Conservation (phyloP, 2,113 vertebrate species). For the Hydrochoerus hydrochaeris region DNA sequence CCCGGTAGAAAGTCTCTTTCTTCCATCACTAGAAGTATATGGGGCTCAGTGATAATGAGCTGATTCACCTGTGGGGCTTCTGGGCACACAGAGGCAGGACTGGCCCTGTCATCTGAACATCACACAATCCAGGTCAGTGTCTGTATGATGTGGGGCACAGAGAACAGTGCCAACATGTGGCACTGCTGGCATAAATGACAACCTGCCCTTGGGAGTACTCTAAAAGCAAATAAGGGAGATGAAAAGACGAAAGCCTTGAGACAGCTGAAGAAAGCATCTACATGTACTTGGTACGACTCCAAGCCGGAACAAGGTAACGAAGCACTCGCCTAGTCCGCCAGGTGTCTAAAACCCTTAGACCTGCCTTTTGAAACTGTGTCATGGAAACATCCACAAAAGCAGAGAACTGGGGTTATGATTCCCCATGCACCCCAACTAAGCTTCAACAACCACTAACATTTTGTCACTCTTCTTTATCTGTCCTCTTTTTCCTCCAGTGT, state of each 20-base stretch:
- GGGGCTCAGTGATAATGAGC: background rate
- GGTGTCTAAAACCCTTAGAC: background rate
- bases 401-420: background rate
- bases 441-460: no score
- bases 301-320: background rate
- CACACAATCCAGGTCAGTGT: background rate
- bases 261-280: background rate
- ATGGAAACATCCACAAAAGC: background rate
- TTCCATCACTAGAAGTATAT: background rate
- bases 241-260: background rate
- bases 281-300: rapidly evolving
- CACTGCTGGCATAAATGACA: background rate
- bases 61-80: background rate
- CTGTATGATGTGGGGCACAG: rapidly evolving
- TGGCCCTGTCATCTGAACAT: background rate
- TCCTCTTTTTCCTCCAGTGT: background rate
- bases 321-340: background rate
- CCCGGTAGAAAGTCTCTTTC: background rate
- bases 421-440: background rate
- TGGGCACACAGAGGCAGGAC: background rate
- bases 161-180: background rate
- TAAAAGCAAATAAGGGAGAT: background rate
- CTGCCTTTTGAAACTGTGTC: background rate
- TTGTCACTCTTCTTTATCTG: background rate
- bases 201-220: background rate